A percentile compares a stretch with the other conserved stretches of the same genome.
phyloP scores from a whole-genome alignment of 1,140 invertebrate species.

The Philopotamus ludificatus region DNA sequence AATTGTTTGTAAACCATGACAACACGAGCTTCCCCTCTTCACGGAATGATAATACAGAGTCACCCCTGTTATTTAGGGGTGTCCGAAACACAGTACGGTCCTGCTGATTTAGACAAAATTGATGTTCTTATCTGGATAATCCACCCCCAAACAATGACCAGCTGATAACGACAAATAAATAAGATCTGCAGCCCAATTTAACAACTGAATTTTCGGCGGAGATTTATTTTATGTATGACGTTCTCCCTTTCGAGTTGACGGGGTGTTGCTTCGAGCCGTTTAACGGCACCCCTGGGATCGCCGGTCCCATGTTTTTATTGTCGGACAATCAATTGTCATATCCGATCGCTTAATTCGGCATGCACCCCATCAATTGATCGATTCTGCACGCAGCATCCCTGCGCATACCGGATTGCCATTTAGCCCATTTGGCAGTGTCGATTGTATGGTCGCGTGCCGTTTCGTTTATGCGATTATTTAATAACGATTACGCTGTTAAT shows the following conservation, averaged over 20 bases:
- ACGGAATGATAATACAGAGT: background rate
- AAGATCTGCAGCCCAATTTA: background rate
- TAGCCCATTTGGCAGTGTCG: background rate
- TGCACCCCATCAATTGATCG: conserved; percentile 23
- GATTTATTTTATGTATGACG: background rate
- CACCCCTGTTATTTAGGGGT: background rate
- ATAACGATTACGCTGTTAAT: background rate
- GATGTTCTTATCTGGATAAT: conserved; percentile 17
- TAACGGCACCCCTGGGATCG: background rate
- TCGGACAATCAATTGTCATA: conserved; percentile 31
- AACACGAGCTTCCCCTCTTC: background rate
- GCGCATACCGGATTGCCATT: background rate
- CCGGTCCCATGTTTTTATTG: conserved; percentile 20
- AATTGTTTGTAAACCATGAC: conserved; percentile 3
- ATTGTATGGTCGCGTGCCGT: conserved; percentile 18
- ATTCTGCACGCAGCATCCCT: background rate
- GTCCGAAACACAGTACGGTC: background rate
- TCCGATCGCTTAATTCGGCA: conserved; percentile 29
- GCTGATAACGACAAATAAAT: conserved; percentile 16
- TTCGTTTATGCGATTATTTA: conserved; percentile 3
- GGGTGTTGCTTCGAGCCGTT: no score
- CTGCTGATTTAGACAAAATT: conserved; percentile 12
- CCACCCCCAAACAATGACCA: conserved; percentile 13
- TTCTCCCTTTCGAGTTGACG: background rate
- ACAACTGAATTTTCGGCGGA: background rate